Evolutionary conservation across 2,888 invertebrate species (phyloP).

Genomic region (Agrilus cyanescens): DNA sequence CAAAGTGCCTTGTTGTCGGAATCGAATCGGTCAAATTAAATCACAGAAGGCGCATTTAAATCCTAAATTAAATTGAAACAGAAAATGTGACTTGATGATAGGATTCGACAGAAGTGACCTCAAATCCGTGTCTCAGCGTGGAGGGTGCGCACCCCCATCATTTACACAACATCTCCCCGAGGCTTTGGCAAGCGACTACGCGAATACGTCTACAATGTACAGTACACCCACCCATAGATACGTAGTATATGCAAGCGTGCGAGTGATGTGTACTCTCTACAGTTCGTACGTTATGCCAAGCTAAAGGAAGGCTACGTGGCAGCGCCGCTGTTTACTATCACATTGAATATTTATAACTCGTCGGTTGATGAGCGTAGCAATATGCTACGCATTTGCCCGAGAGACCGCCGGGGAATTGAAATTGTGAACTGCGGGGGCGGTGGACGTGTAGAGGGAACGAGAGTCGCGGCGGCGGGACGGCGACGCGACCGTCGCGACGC

Average conservation of each 20-base stretch:
- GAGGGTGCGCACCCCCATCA: conserved; percentile 12
- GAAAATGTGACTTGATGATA: conserved; percentile 36
- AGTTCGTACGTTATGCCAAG: too few relatives aligned
- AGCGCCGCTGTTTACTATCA: conserved; percentile 34
- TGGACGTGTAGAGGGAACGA: conserved; percentile 1
- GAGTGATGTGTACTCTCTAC: too few relatives aligned
- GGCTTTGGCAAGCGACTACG: neutral
- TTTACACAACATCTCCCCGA: neutral
- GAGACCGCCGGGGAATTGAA: conserved; percentile 27
- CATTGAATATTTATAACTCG: conserved; percentile 39
- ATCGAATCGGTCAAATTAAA: too few relatives aligned
- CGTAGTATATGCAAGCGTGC: too few relatives aligned
- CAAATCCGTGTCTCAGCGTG: conserved; percentile 30
- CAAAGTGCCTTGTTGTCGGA: too few relatives aligned
- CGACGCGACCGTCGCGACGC: conserved; percentile 1
- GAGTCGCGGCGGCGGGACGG: too few relatives aligned
- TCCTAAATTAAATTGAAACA: conserved; percentile 31
- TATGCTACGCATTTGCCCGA: conserved; percentile 36
- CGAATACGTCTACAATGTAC: too few relatives aligned
- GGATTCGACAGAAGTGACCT: conserved; percentile 37
- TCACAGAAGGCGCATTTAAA: too few relatives aligned
- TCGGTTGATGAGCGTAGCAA: conserved; percentile 40
- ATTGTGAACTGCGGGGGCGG: neutral
- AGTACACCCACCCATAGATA: too few relatives aligned
- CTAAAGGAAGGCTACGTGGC: conserved; percentile 5